Evolutionary conservation across 2,113 vertebrate genomes (phyloP).

Genomic region (Tympanuchus pallidicinctus): DNA sequence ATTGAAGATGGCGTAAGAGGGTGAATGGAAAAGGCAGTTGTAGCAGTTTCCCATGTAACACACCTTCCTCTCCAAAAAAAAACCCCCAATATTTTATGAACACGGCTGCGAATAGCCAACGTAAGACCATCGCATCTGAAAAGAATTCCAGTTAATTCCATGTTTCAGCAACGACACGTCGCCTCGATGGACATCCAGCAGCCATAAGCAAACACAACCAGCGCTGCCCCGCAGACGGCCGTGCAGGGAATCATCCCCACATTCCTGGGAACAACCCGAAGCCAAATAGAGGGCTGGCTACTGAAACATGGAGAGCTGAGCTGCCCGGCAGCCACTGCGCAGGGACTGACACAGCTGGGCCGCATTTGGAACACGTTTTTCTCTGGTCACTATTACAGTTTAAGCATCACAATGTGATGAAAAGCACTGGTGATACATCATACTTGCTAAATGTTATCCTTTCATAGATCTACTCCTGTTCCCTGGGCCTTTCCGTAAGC

Average conservation of each 20-base stretch:
- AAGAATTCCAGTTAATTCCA: neutral
- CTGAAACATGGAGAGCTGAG: accelerated
- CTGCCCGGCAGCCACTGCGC: neutral
- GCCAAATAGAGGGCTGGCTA: neutral
- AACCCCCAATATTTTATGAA: accelerated
- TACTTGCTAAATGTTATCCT: neutral
- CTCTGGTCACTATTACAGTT: neutral
- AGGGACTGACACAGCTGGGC: conserved; percentile 10
- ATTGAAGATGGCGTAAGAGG: accelerated
- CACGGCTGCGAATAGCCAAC: neutral
- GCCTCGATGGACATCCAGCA: accelerated
- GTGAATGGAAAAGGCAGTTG: neutral
- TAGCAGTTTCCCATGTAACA: neutral
- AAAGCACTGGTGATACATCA: neutral
- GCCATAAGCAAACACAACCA: accelerated
- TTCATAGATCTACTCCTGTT: neutral
- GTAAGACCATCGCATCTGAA: accelerated
- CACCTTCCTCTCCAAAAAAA: neutral
- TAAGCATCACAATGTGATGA: neutral
- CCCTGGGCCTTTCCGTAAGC: neutral
- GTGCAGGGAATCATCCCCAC: accelerated
- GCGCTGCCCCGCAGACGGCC: neutral
- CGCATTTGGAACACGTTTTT: conserved; percentile 1
- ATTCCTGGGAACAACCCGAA: neutral
- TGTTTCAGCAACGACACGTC: neutral